phyloP scores from a whole-genome alignment of 2,888 invertebrate species.

The Cephus sareptanus region DNA sequence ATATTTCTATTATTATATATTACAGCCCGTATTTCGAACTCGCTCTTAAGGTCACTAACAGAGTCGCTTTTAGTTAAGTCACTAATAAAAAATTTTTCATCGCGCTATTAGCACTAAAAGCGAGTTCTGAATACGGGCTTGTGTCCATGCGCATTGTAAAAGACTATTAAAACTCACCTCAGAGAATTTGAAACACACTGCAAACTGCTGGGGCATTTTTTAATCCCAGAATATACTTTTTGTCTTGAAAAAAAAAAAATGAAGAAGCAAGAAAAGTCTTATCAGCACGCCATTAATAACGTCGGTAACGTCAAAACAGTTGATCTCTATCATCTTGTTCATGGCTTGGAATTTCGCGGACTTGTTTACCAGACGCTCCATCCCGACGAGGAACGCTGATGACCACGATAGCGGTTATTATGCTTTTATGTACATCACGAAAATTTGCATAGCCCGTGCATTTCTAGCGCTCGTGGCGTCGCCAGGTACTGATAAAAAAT shows the following conservation, averaged over 20 bases:
- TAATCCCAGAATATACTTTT: background rate
- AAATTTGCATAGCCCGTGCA: conserved; percentile 42
- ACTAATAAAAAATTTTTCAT: too few relatives aligned
- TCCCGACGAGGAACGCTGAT: background rate
- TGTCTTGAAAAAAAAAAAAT: too few relatives aligned
- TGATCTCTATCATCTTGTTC: background rate
- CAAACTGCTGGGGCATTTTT: background rate
- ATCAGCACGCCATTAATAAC: background rate
- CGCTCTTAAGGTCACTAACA: too few relatives aligned
- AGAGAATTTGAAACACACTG: background rate
- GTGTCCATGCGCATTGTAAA: background rate
- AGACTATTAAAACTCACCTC: background rate
- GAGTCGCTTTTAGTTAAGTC: too few relatives aligned
- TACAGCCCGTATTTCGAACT: too few relatives aligned
- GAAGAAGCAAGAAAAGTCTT: background rate
- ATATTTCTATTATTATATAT: too few relatives aligned
- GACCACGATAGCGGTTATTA: conserved; percentile 31
- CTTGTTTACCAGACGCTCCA: background rate
- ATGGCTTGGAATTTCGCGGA: background rate
- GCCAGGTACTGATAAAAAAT: conserved; percentile 30
- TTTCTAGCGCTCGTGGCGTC: conserved; percentile 21
- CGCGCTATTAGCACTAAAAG: too few relatives aligned
- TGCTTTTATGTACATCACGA: conserved; percentile 26
- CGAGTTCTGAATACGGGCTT: too few relatives aligned
- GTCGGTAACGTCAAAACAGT: background rate